Conservation (phyloP, 2,888 invertebrate genomes). For the Rhyacophila evoluta region DNA sequence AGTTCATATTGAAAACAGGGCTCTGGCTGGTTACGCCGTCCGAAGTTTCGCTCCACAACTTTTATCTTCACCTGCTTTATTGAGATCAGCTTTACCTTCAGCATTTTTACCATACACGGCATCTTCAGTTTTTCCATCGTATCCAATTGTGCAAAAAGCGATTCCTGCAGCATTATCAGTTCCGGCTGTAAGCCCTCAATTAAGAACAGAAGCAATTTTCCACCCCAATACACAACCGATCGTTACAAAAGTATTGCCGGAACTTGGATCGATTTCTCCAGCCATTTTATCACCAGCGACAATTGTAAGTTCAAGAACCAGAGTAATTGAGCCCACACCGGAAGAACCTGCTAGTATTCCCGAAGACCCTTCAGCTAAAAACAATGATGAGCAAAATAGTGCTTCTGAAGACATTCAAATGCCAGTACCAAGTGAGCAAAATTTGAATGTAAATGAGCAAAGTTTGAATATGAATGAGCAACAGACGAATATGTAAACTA, state of each 20-base stretch:
- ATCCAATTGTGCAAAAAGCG: not conserved
- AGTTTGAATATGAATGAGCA: too few species aligned
- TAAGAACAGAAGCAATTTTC: not conserved
- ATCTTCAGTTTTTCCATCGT: not conserved
- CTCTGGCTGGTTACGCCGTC: conserved; percentile 54
- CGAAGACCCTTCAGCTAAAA: not conserved
- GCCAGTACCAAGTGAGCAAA: not conserved
- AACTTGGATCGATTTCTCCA: not conserved
- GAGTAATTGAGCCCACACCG: conserved; percentile 29
- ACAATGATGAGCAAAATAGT: not conserved
- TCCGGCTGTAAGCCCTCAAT: not conserved
- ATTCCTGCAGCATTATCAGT: not conserved
- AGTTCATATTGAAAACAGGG: conserved; percentile 69
- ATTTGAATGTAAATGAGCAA: too few species aligned
- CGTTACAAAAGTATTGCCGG: not conserved
- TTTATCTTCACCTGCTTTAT: not conserved
- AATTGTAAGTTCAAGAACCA: not conserved
- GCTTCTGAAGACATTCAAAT: not conserved
- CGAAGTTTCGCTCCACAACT: not conserved
- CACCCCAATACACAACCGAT: not conserved
- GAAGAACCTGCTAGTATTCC: conserved; percentile 30
- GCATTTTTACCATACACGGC: not conserved
- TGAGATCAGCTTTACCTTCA: not conserved
- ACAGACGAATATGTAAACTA: too few species aligned
- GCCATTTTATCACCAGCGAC: not conserved